These are phyloP conservation scores for Hyaena hyaena DNA, from an alignment of 2,113 vertebrate species.

Conservation along the genomic window DNA sequence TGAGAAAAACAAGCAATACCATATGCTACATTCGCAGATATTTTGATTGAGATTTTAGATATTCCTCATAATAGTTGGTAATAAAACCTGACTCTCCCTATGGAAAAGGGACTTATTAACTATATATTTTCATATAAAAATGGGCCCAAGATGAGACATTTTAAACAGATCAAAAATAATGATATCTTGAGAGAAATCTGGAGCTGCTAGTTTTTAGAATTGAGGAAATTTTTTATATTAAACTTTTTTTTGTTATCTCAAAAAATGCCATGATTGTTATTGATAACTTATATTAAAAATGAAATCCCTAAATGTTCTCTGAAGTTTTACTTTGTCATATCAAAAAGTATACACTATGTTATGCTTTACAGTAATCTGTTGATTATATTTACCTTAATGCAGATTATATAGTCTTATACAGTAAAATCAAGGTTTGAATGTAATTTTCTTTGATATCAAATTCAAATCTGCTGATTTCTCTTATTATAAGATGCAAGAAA, in stretches of 20 bases:
- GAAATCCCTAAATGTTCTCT: neutral
- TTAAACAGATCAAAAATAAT: constrained; percentile 41
- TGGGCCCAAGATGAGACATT: constrained; percentile 29
- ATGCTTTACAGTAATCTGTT: neutral
- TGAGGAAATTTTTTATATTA: neutral
- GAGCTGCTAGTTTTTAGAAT: neutral
- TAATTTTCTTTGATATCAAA: neutral
- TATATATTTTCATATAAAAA: constrained; percentile 75
- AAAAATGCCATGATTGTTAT: neutral
- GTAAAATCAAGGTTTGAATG: neutral
- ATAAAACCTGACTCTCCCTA: constrained; percentile 51
- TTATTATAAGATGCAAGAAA: neutral
- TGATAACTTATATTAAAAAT: neutral
- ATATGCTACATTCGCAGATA: constrained; percentile 66
- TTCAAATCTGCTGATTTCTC: neutral
- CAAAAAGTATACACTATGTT: neutral
- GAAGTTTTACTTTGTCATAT: neutral
- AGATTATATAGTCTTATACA: neutral
- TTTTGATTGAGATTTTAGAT: constrained; percentile 59
- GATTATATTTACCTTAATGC: neutral
- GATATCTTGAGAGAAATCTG: neutral
- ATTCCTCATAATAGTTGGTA: constrained; percentile 48
- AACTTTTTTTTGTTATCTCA: neutral
- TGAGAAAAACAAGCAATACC: neutral
- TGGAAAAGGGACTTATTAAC: constrained; percentile 28